These are phyloP conservation scores for Neodiprion fabricii DNA, from an alignment of 1,140 invertebrate genomes.

Conservation along the genomic window DNA sequence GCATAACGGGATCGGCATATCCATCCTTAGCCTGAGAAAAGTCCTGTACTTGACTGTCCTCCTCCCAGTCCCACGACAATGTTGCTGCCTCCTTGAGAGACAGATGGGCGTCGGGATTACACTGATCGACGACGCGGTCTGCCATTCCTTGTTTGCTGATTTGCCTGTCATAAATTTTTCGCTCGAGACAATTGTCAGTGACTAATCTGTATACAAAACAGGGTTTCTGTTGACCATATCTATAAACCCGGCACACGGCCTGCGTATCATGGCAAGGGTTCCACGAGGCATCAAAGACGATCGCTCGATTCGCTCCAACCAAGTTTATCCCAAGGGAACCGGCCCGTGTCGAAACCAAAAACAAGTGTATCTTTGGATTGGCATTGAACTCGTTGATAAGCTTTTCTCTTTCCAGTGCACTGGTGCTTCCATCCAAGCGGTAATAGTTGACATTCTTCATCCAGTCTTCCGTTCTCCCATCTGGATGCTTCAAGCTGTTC, in stretches of 20 bases:
- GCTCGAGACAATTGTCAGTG: conserved; percentile 96
- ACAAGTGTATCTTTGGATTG: conserved; percentile 87
- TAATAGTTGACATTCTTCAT: conserved; percentile 88
- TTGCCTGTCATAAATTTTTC: conserved; percentile 97
- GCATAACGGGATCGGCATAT: conserved; percentile 83
- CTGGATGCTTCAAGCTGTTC: conserved; percentile 72
- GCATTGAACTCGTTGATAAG: conserved; percentile 97
- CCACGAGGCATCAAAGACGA: conserved; percentile 98
- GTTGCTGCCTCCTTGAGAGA: conserved; percentile 95
- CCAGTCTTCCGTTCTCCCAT: conserved; percentile 77
- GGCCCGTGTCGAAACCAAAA: conserved; percentile 96
- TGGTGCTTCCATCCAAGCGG: conserved; percentile 94
- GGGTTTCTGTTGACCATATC: conserved; percentile 92
- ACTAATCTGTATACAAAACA: conserved; percentile 97
- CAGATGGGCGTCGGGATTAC: conserved; percentile 95
- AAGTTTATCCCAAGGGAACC: conserved; percentile 98
- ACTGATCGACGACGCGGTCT: conserved; percentile 96
- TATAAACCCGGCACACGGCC: conserved; percentile 96
- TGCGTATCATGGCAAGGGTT: conserved; percentile 99
- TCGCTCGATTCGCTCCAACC: conserved; percentile 94
- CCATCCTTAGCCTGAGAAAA: conserved; percentile 73
- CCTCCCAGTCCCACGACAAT: conserved; percentile 90
- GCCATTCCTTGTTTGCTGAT: conserved; percentile 98
- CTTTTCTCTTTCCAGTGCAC: conserved; percentile 91
- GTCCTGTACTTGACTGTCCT: conserved; percentile 77